phyloP scores from a whole-genome alignment of 2,797 vertebrate genomes.

The Myiotriccus ornatus region DNA sequence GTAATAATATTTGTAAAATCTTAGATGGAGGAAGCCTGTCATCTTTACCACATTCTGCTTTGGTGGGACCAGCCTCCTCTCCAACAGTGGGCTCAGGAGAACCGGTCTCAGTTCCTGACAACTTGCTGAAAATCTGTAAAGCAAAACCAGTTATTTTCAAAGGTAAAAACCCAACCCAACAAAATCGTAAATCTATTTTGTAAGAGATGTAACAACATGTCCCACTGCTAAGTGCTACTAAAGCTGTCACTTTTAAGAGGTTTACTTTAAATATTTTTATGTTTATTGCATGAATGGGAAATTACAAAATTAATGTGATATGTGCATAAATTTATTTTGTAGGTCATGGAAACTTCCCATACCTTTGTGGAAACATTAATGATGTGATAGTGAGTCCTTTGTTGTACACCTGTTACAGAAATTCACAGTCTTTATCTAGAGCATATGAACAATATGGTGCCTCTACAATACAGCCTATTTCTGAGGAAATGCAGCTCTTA shows the following conservation, averaged over 20 bases:
- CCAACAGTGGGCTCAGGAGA: slow-evolving; percentile 75
- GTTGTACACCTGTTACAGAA: slow-evolving; percentile 90
- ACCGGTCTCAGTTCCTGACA: slow-evolving; percentile 89
- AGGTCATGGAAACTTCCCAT: slow-evolving; percentile 94
- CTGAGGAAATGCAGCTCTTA: slow-evolving; percentile 94
- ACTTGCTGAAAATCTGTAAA: slow-evolving; percentile 90
- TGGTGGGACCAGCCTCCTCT: slow-evolving; percentile 67
- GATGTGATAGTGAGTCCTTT: slow-evolving; percentile 90
- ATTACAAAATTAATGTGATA: not conserved
- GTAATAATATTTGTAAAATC: not conserved
- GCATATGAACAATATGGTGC: slow-evolving; percentile 89
- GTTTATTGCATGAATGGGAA: not conserved
- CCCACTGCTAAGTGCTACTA: not conserved
- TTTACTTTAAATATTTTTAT: not conserved
- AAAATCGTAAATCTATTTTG: not conserved
- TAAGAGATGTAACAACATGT: not conserved
- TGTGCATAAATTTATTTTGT: not conserved
- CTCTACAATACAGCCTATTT: slow-evolving; percentile 87
- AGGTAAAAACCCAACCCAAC: slow-evolving; percentile 74
- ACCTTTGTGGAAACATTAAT: slow-evolving; percentile 87
- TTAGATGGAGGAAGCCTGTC: slow-evolving; percentile 77
- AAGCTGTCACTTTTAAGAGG: not conserved
- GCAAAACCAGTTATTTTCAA: slow-evolving; percentile 94
- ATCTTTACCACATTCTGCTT: slow-evolving; percentile 77
- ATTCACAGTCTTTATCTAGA: slow-evolving; percentile 88